Percentiles rank a stretch among this genome's conserved stretches.
phyloP scores from a whole-genome alignment of 2,888 invertebrate genomes.

The Heteromyza rotundicornis region DNA sequence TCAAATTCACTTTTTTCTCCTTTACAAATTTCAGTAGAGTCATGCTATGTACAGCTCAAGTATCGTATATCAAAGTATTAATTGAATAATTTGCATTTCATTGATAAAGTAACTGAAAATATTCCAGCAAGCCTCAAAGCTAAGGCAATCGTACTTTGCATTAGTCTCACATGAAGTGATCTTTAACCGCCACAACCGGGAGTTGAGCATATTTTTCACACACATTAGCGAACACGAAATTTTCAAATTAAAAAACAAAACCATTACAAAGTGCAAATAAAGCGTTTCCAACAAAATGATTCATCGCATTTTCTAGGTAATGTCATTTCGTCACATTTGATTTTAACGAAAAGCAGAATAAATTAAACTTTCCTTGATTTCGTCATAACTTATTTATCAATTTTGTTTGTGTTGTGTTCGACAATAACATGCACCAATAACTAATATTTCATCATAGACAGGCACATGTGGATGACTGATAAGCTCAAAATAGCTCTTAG shows the following conservation, averaged over 20 bases:
- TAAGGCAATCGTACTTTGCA: too few species aligned
- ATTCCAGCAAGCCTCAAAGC: too few species aligned
- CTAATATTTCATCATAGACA: background rate
- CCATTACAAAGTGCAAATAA: background rate
- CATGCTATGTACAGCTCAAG: too few species aligned
- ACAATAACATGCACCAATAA: background rate
- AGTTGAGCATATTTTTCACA: too few species aligned
- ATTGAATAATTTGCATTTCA: too few species aligned
- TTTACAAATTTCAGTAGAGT: too few species aligned
- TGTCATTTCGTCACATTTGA: background rate
- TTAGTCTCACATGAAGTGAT: too few species aligned
- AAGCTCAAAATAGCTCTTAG: background rate
- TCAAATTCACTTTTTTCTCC: too few species aligned
- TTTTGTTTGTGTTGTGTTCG: background rate
- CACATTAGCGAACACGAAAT: too few species aligned
- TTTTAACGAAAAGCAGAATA: background rate
- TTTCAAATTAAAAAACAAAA: background rate
- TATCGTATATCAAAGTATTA: too few species aligned
- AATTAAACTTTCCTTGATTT: background rate
- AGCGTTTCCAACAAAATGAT: background rate
- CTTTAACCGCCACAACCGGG: too few species aligned
- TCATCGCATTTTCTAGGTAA: background rate
- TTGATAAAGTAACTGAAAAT: too few species aligned
- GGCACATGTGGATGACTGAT: background rate
- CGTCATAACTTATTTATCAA: background rate